A percentile compares a stretch with the other conserved stretches of the same genome.
Conservation (phyloP, 2,888 invertebrate genomes). For the Idaea straminata region DNA sequence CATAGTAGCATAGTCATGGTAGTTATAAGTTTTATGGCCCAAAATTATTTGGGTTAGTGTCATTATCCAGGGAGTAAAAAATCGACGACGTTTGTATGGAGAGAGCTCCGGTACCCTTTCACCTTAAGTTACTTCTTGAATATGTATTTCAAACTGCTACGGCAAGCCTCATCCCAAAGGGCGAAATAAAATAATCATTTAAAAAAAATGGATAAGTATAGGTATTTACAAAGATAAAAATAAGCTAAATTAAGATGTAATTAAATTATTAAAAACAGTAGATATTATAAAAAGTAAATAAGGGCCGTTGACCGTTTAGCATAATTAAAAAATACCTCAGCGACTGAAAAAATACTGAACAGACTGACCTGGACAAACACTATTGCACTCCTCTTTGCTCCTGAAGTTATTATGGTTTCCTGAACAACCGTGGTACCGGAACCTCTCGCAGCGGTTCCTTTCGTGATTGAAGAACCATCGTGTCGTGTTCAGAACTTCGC, state of each 20-base stretch:
- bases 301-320: background rate
- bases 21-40: too few species aligned
- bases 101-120: too few species aligned
- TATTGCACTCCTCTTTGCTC: constrained; percentile 87
- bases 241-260: background rate
- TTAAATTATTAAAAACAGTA: background rate
- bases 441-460: constrained; percentile 86
- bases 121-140: too few species aligned
- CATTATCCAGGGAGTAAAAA: too few species aligned
- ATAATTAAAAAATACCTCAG: background rate
- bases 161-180: too few species aligned
- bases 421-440: constrained; percentile 86
- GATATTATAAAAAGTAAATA: background rate
- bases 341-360: constrained; percentile 11
- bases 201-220: too few species aligned
- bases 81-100: too few species aligned
- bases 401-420: constrained; percentile 93
- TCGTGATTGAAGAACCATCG: constrained; percentile 90
- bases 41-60: too few species aligned
- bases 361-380: constrained; percentile 89
- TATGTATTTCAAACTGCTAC: too few species aligned
- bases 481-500: constrained; percentile 62
- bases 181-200: too few species aligned
- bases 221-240: background rate
- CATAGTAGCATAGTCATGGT: too few species aligned